Percentiles rank a stretch among this genome's conserved stretches.
These are phyloP conservation scores for Nibea coibor DNA, from an alignment of 2,113 vertebrate genomes.

Conservation along the genomic window DNA sequence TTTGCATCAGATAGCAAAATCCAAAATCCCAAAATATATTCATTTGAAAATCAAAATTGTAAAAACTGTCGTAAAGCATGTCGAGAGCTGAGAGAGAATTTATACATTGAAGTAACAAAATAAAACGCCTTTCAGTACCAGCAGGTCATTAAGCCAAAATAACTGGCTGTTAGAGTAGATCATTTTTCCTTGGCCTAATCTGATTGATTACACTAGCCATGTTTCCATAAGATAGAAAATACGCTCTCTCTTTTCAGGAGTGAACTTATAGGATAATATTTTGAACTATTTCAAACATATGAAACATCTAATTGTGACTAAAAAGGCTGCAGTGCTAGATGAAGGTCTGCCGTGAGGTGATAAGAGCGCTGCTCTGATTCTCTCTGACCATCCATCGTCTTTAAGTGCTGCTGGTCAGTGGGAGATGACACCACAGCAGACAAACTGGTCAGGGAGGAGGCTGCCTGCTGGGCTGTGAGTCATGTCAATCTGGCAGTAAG, in stretches of 20 bases:
- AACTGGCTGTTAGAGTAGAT: neutral
- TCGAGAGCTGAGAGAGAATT: too few relatives aligned
- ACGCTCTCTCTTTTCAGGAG: neutral
- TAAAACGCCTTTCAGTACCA: too few relatives aligned
- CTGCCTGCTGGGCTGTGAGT: constrained; percentile 60
- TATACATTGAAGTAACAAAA: too few relatives aligned
- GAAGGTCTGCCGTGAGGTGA: neutral
- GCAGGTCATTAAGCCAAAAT: neutral
- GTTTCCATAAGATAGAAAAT: neutral
- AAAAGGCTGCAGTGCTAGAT: neutral
- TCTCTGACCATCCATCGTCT: constrained; percentile 18
- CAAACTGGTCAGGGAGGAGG: constrained; percentile 42
- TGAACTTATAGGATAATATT: neutral
- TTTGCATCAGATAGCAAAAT: too few relatives aligned
- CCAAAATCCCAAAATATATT: too few relatives aligned
- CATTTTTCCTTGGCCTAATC: neutral
- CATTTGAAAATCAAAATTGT: too few relatives aligned
- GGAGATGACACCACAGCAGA: constrained; percentile 46
- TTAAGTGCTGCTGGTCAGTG: constrained; percentile 29
- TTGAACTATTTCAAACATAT: neutral
- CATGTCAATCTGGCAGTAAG: constrained; percentile 60
- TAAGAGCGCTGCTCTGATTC: constrained; percentile 2
- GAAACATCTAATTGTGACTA: neutral
- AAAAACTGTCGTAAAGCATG: too few relatives aligned
- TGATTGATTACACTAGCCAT: neutral